These are phyloP conservation scores for Pogonomyrmex californicus DNA, from an alignment of 1,140 invertebrate genomes.

Conservation along the genomic window DNA sequence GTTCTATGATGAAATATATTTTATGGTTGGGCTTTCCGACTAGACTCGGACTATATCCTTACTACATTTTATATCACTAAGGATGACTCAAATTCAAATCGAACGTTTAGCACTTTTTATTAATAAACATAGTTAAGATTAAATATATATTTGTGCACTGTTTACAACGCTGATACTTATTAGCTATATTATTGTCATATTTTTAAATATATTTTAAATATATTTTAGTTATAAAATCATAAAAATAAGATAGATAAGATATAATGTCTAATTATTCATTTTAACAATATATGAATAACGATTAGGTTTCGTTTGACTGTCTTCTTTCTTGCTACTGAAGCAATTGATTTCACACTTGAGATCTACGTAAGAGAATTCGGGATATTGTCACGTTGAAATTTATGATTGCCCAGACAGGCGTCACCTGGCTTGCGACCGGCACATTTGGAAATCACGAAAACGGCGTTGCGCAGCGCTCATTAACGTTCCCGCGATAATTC, in stretches of 20 bases:
- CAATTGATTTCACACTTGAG: background rate
- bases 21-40: background rate
- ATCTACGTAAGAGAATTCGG: background rate
- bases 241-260: too few species aligned
- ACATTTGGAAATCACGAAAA: conserved; percentile 61
- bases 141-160: too few species aligned
- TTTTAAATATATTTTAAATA: too few species aligned
- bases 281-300: background rate
- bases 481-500: conserved; percentile 69
- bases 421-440: conserved; percentile 58
- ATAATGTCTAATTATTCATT: background rate
- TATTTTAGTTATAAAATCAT: too few species aligned
- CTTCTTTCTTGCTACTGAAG: background rate
- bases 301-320: background rate
- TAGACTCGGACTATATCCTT: too few species aligned
- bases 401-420: background rate
- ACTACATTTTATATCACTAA: too few species aligned
- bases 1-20: background rate
- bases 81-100: too few species aligned
- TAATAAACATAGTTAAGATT: too few species aligned
- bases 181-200: too few species aligned
- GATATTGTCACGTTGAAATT: conserved; percentile 18
- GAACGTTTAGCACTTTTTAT: too few species aligned
- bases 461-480: conserved; percentile 55
- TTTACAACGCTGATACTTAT: too few species aligned